Base-by-base conservation (phyloP, 2,797 vertebrate species). In the Hybognathus amarus region DNA sequence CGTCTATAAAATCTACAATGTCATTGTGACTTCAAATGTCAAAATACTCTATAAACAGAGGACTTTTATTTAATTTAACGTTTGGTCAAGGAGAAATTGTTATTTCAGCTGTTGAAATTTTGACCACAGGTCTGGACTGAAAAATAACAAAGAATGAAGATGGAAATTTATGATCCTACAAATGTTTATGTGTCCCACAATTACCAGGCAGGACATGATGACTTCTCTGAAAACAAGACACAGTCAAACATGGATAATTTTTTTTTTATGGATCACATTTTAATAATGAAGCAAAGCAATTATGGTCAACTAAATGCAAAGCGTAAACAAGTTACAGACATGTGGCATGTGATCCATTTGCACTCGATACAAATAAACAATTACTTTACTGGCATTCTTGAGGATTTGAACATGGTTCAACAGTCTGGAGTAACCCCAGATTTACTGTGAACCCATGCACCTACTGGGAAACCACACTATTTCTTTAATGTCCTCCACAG, bases 1-100 rank as follows among this genome's bases (percentile, higher is more conserved):
- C 87, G 90, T 90, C 91, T 92, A 91, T 94, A 92, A 93, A 91
- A 92, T 90, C 90, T 88, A 83, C 93, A 93, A 93, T 89, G 90
- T 92, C 92, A 94, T 87, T 8, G 70, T 80, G 87, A 88, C 84
- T 91, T 90, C 89, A 90, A 89, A 90, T 77, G 64, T 92, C 88
- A 89, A 86, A 89, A 88, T 90, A 89, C 86, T 87, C 86, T 84
- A 47, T 86, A n/a, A 75, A 87, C 90, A 42, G 80, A 56, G 79
- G 85, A 86, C 83, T 83, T 59, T 47, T 61, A 88, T 87, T 87
- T 80, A 67, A 59, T 61, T 75, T 61, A 67, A 81, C 3, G 18
- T 69, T 81, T 38, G 69, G 52, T 81, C 15, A 85, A 77, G 63
- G 66, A 33, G 38, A 85, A 85, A 77, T 36, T 81, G 83, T 81